phyloP scores from a whole-genome alignment of 2,113 vertebrate genomes.

The Bubalus kerabau region DNA sequence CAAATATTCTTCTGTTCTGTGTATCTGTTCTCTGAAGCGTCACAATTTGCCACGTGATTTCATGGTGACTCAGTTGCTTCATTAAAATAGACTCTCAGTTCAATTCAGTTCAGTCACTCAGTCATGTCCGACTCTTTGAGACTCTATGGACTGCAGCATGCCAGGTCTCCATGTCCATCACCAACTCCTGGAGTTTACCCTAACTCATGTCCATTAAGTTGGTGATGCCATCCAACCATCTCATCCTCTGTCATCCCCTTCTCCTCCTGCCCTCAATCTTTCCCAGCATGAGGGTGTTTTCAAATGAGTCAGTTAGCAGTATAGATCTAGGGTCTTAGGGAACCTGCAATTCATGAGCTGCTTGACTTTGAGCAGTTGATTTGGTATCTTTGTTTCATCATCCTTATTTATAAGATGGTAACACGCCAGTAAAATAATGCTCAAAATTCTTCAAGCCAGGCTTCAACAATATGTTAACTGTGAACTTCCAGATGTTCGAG shows the following conservation, averaged over 20 bases:
- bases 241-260: background rate
- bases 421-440: too few species aligned
- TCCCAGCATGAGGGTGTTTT: background rate
- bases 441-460: too few species aligned
- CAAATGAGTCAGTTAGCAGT: background rate
- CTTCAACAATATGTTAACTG: too few species aligned
- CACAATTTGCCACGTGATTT: background rate
- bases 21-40: background rate
- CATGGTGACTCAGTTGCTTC: background rate
- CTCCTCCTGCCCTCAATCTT: background rate
- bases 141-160: background rate
- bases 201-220: background rate
- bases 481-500: too few species aligned
- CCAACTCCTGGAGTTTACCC: background rate
- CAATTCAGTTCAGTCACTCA: background rate
- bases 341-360: background rate
- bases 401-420: background rate
- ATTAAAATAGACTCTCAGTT: background rate
- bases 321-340: background rate
- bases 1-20: background rate
- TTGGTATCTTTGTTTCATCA: background rate
- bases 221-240: background rate
- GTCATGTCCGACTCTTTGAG: fast-evolving
- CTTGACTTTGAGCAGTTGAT: background rate
- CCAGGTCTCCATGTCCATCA: background rate